Base-by-base conservation (phyloP, 1,140 invertebrate genomes). In the Acromyrmex charruanus region DNA sequence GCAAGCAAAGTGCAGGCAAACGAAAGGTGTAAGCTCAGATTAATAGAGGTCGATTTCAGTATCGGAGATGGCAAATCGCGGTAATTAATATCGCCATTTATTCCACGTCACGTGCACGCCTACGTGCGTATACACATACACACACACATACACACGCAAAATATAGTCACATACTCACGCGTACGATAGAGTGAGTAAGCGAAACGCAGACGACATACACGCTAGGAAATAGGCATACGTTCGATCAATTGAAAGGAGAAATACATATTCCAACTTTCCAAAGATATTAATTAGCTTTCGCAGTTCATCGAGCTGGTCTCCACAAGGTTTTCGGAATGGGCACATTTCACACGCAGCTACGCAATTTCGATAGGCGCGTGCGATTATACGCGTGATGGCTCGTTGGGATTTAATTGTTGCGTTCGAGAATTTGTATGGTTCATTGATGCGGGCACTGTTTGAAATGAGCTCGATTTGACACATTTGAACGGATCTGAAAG, bases 71-170 rank as follows among this genome's bases (percentile, higher is more conserved):
- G 51, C 71, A 88, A 89, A 92, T 91, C 74, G 82, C 18, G 25
- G 63, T 91, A 92, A 93, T 93, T 93, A 93, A 93, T 93, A 88
- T 69, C 61, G 88, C 90, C 90, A 89, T 92, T 93, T 89, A 86
- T 93, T 89, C 87, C 65, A 85, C 28, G 84, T 89, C 87, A 87
- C 72, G 80, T 90, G 88, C 91, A 81, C 88, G 77, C 72, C 12
- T 55, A 18, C 14, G 28, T 49, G 58, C 39, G 49, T n/a, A 18
- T 25, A 31, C 18, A 35, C 35, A 77, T 31, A 53, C 16, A 2
- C 18, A 77, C 72, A 14, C 25, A 31, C 25, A 55, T 3, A 31
- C 28, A 31, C 25, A 49, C 35, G 65, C 49, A 53, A 5, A 65
- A 69, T 75, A 55, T 49, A 80, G 16, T 72, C 21, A n/a, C 61